Conservation (phyloP, 53 echinoderm and acorn worm species). For the Crossaster papposus region DNA sequence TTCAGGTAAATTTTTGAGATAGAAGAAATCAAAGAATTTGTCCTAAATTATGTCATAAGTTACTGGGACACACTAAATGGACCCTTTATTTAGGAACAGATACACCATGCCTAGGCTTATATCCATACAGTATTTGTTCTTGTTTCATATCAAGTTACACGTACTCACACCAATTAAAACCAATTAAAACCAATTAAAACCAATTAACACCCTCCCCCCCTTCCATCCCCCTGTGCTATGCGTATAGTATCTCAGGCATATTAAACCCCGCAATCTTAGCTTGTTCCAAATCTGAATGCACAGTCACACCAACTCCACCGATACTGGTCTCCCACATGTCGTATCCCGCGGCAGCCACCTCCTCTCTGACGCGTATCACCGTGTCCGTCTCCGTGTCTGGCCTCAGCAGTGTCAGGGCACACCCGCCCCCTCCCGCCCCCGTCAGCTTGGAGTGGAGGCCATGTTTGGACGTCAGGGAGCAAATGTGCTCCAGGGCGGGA, state of each 20-base stretch:
- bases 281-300: conserved; percentile 30
- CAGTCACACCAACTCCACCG: conserved; percentile 77
- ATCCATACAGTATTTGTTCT: too few relatives aligned
- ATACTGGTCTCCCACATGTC: conserved; percentile 82
- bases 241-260: conserved; percentile 1
- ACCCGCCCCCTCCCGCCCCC: conserved; percentile 97
- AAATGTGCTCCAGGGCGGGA: conserved; percentile 76
- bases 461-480: conserved; percentile 63
- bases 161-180: too few relatives aligned
- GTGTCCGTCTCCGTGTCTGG: conserved; percentile 54
- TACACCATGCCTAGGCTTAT: too few relatives aligned
- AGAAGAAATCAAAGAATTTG: too few relatives aligned
- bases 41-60: too few relatives aligned
- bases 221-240: not conserved
- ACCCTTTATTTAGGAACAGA: too few relatives aligned
- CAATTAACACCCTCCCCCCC: too few relatives aligned
- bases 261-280: not conserved
- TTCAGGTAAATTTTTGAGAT: too few relatives aligned
- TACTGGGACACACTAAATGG: too few relatives aligned
- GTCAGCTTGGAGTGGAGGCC: conserved; percentile 87
- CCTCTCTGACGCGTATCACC: conserved; percentile 48
- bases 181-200: too few relatives aligned
- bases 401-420: conserved; percentile 81
- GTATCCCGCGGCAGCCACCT: conserved; percentile 66
- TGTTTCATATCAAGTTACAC: too few relatives aligned